Evolutionary conservation across 2,888 invertebrate species (phyloP), one percentile per base, ranked within the genome.

Genomic region (Acronicta psi): DNA sequence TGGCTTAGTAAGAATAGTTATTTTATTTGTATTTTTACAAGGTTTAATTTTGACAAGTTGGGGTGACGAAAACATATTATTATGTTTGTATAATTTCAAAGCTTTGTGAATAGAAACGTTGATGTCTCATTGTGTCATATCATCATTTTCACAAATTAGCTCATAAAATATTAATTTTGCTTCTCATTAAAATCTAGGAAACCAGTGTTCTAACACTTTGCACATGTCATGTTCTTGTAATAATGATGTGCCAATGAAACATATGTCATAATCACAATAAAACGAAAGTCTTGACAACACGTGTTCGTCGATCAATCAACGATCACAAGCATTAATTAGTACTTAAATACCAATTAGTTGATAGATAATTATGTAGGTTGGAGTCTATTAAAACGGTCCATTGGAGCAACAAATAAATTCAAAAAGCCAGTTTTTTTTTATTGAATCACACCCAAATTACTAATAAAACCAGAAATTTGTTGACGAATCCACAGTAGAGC

Each of bases 321-420:
- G 66, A 67, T 66, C 58, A 69, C 72, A 77, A 83, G 73, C 83
- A 82, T 86, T 88, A 86, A 88, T 88, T 89, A 88, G 83, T 82
- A 81, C 76, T 83, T 81, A 82, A 81, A 81, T 79, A 82, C 76
- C 83, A 86, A 90, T 90, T 89, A 89, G 86, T 75, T 81, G 79
- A 79, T 78, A 77, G 81, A 84, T 87, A 85, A 85, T 86, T 81
- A 85, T 83, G 73, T 85, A 79, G 81, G 84, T 79, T 79, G 73
- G 73, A 80, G 76, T 72, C 77, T 76, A 83, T 84, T 80, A 83
- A 83, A 82, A 69, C 72, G 61, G 73, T 79, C 65, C 74, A 81
- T 81, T 80, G 62, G 73, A 79, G 67, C 72, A 66, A 77, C 65
- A 56, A 77, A 77, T 81, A 75, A 80, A 82, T 79, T 77, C 65